Base-by-base conservation (phyloP, 2,797 vertebrate genomes). In the Thunnus albacares region DNA sequence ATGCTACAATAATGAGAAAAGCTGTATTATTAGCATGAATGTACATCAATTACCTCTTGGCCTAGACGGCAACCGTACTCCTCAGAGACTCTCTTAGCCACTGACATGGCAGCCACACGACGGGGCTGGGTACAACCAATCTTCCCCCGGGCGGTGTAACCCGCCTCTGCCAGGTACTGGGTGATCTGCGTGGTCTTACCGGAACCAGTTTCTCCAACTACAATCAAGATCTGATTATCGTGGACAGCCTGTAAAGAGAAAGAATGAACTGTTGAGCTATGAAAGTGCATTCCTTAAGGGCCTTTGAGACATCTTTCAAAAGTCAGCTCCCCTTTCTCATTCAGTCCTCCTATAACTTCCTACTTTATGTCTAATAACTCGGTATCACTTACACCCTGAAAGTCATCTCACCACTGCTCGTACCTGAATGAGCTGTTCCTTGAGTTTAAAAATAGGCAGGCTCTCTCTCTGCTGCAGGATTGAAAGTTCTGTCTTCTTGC, bases 151-250 rank as follows among this genome's bases (percentile, higher is more conserved):
- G 97, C 96, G 2, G 98, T 99, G 73, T 99, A 99, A 6, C 98
- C 98, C 0, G 98, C 98, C 92, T 99, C 98, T 0, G 98, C 98
- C 89, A 99, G 94, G 93, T 99, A 99, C 33, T 99, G 98, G 3
- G 97, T 99, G 85, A 99, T 99, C 94, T 99, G 98, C 0, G 98
- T 99, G 56, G 98, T 99, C 85, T 99, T 99, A 33, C 98, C 98
- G 24, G 98, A 99, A n/a, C 98, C 98, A 0, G 98, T 99, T 92
- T 99, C 98, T 64, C 98, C 98, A 5, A 99, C 98, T 41, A 99
- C 98, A 70, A 99, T 99, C 83, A 99, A 93, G 89, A 99, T 99
- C 94, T 99, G 98, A 89, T 99, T 99, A 89, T 99, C 97, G 38
- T 99, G 97, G 51, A 99, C 98, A 47, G 98, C 98, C 98, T 99